phyloP scores from a whole-genome alignment of 2,113 vertebrate genomes.

The Paradoxurus hermaphroditus region DNA sequence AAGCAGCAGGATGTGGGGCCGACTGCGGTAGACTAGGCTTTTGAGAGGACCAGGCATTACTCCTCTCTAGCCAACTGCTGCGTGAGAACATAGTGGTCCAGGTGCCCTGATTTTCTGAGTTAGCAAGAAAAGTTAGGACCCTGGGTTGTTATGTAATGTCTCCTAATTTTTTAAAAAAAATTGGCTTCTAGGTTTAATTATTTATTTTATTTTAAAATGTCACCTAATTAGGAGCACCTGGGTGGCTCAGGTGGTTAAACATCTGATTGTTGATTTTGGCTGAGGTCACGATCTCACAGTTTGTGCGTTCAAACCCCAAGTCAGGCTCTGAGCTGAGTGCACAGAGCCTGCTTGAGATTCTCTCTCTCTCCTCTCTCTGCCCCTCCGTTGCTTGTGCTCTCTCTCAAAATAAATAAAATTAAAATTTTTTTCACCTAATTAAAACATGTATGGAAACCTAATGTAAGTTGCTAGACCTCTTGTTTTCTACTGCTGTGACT shows the following conservation, averaged over 20 bases:
- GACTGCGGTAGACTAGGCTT: not conserved
- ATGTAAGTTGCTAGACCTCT: not conserved
- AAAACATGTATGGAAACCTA: not conserved
- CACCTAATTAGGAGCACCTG: not conserved
- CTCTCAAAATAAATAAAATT: no score
- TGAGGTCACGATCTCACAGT: no score
- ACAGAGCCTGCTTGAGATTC: no score
- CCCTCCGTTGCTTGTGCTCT: no score
- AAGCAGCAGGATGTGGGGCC: rapidly evolving
- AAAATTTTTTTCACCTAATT: not conserved
- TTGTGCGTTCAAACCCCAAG: no score
- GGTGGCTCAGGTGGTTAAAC: no score
- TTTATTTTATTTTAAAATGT: not conserved
- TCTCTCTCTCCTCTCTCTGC: no score
- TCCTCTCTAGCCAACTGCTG: not conserved
- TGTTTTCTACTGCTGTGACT: not conserved
- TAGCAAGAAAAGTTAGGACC: slow-evolving; percentile 5
- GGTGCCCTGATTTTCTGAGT: not conserved
- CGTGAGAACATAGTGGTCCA: not conserved
- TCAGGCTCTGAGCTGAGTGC: no score
- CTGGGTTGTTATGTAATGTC: not conserved
- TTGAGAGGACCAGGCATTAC: not conserved
- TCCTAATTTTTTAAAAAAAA: not conserved
- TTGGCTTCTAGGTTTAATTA: not conserved
- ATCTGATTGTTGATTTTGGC: no score